Evolutionary conservation across 2,113 vertebrate genomes (phyloP), one percentile per base, ranked within the genome.

Genomic region (Gobio gobio): DNA sequence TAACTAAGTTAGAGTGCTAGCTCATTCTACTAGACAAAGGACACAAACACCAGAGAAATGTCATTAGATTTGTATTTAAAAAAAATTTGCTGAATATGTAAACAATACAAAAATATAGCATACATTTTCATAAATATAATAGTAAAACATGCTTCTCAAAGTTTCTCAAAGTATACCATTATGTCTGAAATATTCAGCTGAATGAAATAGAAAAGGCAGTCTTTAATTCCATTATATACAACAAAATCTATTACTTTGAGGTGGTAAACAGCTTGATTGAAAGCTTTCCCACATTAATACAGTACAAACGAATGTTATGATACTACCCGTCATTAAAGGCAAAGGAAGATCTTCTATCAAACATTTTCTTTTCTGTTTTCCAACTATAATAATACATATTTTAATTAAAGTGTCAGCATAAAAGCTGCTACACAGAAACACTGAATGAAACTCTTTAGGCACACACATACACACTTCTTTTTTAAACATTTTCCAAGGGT

Each of bases 51-150:
- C 66, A 58, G 82, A 73, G 22, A 43, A 58, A 81, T 26, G 54
- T 51, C 40, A 43, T 49, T 66, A 68, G 10, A 80, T 82, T 75
- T 79, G 43, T 68, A 83, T 84, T 79, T 73, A 33, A 72, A n/a
- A n/a, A n/a, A n/a, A 80, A 84, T 85, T 43, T 16, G 54, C 40
- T 29, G 83, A 73, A 79, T 76, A 43, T 61, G 54, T 73, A 86
- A 78, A 58, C 49, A 61, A 85, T 88, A 88, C 87, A 88, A 88
- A 88, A 88, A 88, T 88, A 88, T 64, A 88, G 24, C 51, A 76
- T 74, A 79, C 75, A 79, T 73, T 59, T 86, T 26, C 33, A 88
- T 86, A 88, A 88, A 88, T 72, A 83, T 80, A 70, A 74, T 54
- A 36, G 13, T 85, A 66, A 78, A 79, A 66, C 66, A 83, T 45